phyloP scores from a whole-genome alignment of 1,140 invertebrate genomes.

The Muscidifurax raptorellus region DNA sequence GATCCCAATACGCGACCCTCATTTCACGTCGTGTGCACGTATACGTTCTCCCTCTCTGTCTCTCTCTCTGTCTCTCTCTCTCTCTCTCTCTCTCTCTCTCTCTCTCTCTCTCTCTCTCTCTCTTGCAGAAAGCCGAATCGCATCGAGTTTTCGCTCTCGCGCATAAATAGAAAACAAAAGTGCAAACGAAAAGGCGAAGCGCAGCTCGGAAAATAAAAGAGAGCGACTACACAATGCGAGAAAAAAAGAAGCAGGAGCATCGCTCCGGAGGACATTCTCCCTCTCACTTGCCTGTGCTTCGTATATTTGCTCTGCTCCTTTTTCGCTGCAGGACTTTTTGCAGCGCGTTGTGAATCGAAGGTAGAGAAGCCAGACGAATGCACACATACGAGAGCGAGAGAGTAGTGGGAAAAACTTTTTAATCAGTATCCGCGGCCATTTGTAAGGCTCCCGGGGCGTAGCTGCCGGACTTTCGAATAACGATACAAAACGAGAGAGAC shows the following conservation, averaged over 20 bases:
- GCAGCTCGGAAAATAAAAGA: constrained; percentile 1
- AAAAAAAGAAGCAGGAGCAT: constrained; percentile 10
- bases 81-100: no score
- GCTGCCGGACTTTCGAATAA: constrained; percentile 48
- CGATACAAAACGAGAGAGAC: constrained; percentile 55
- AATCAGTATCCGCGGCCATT: constrained; percentile 52
- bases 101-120: no score
- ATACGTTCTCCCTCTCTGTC: no score
- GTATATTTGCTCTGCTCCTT: constrained; percentile 6
- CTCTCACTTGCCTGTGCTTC: constrained; percentile 2
- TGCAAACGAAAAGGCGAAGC: background rate
- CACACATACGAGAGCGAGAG: background rate
- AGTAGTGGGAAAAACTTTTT: constrained; percentile 56
- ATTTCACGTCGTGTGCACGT: constrained; percentile 4
- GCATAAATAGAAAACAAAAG: constrained; percentile 27
- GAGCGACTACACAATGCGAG: background rate
- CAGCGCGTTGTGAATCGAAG: constrained; percentile 28
- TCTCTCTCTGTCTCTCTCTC: no score
- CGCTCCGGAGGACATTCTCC: constrained; percentile 27
- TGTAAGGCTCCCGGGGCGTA: constrained; percentile 31
- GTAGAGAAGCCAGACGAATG: background rate
- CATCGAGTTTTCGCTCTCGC: constrained; percentile 8
- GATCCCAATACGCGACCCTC: background rate
- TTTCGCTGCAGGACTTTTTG: background rate
- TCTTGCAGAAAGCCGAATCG: background rate